Base-by-base conservation (phyloP, 1,140 invertebrate genomes). In the Brachionus calyciflorus region DNA sequence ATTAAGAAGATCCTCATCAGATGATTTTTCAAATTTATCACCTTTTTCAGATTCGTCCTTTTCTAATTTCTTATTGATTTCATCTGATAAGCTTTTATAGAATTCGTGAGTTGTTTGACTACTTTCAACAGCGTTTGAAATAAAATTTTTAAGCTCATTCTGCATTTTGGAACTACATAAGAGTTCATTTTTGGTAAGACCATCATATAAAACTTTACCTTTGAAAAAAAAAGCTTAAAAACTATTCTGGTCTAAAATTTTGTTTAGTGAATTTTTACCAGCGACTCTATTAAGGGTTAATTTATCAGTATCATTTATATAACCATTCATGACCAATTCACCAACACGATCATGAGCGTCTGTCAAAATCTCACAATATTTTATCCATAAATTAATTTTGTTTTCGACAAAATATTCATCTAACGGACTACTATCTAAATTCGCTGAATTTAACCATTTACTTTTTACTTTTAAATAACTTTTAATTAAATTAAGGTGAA, bases 271-370 rank as follows among this genome's bases (percentile, higher is more conserved):
- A n/a, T n/a, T n/a, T 10, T 33, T 24, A 6, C 69, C 69, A 51
- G 6, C 1, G 10, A 73, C 17, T 30, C 21, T 49, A 37, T 73
- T 49, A 5, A 40, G 14, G 14, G 37, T 10, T 0, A 51, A n/a
- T 21, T 21, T 41, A 40, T 40, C 46, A 4, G 17, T 40, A 4
- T 73, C 69, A 14, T 44, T 2, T 37, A 73, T n/a, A 28, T 51
- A 55, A 10, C 51, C 69, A 41, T 19, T 73, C 46, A 51, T 73
- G 17, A 73, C 51, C n/a, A 73, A 41, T 17, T 73, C 69, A 7
- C 44, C 17, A 2, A 73, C 19, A 14, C 51, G 46, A 55, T 73
- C 69, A 26, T 51, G 44, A n/a, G 46, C 69, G 17, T 73, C 46
- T 2, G 28, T 21, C 12, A 49, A 51, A 19, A 73, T 37, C 10